Evolutionary conservation across 2,113 vertebrate genomes (phyloP), one percentile per base, ranked within the genome.

Genomic region (Suncus etruscus): DNA sequence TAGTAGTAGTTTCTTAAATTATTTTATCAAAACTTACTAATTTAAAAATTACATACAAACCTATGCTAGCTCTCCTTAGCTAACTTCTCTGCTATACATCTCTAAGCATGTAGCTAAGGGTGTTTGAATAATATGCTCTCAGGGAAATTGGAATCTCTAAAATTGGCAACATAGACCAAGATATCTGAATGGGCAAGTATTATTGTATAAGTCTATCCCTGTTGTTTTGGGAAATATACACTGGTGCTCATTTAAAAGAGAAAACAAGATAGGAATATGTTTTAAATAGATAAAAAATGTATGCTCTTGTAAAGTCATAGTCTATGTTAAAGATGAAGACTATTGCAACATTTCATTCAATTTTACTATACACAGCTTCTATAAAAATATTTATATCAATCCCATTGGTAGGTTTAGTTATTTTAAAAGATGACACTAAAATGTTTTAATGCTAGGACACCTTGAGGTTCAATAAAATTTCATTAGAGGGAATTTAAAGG

Each of bases 351-450:
- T 2, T 77, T 50, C 12, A 20, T 4, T 31, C 25, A 47, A 31
- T 83, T 18, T 86, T 22, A 63, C 3, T 11, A 54, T 31, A 45
- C 1, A 31, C 12, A 24, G 12, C n/a, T 70, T 81, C 63, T 11
- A 31, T 51, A 94, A 92, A 70, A 10, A 66, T 58, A 39, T 85
- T 94, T 91, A 18, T 79, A n/a, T 88, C 8, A 47, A 51, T 84
- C 81, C 25, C 27, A 48, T 84, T 1, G 81, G 5, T 45, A 58
- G 54, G 68, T 66, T 27, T 81, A 32, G 0, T 0, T 90, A 31
- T 65, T 88, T 72, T 61, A 20, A 75, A 79, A 81, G 11, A 76
- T n/a, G 11, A 89, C 1, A 83, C 3, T 65, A 81, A 83, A 95
- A 83, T 63, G 75, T 73, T 51, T 81, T 9, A 7, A 48, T 18